Evolutionary conservation across 2,888 invertebrate genomes (phyloP), one percentile per base, ranked within the genome.

Genomic region (Periphyllus acericola): DNA sequence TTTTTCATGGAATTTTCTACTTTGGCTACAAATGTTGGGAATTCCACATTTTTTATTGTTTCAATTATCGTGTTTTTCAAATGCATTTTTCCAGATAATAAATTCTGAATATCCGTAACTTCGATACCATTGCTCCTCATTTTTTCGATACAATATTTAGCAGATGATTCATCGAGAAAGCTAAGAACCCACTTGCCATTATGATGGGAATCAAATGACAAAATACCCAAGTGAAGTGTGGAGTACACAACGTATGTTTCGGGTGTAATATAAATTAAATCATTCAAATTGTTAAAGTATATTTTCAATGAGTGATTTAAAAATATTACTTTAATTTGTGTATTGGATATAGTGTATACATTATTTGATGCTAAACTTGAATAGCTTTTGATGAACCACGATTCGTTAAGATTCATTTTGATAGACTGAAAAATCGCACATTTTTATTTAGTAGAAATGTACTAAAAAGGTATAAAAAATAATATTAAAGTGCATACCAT

Each of bases 181-280:
- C 34, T 78, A 11, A 85, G 17, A 19, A 46, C 46, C 78, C 84
- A 85, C 11, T 68, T 68, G 4, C 84, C 68, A 19, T 21, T 25
- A 29, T 60, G 9, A 68, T 19, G 19, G 3, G 32, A 11, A 34
- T 78, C 84, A 32, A 85, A 85, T 34, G 84, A 78, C 21, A 85
- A n/a, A 52, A 85, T 68, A 68, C 84, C 78, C n/a, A 85, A 6
- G 68, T 78, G 32, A 34, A 68, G 52, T n/a, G 29, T 68, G 1
- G 52, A 85, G 6, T 68, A 32, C 46, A 85, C 6, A 9, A 85
- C 19, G 4, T 85, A 85, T 32, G 84, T 85, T 68, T 78, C 46
- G 0, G 76, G 76, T 19, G 32, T 52, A 0, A 85, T 25, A 32
- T 40, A 68, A 68, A 85, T 85, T 0, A 17, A 40, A 46, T 85